Conservation (phyloP, 23 tunicate species). For the Ascidia mentula region DNA sequence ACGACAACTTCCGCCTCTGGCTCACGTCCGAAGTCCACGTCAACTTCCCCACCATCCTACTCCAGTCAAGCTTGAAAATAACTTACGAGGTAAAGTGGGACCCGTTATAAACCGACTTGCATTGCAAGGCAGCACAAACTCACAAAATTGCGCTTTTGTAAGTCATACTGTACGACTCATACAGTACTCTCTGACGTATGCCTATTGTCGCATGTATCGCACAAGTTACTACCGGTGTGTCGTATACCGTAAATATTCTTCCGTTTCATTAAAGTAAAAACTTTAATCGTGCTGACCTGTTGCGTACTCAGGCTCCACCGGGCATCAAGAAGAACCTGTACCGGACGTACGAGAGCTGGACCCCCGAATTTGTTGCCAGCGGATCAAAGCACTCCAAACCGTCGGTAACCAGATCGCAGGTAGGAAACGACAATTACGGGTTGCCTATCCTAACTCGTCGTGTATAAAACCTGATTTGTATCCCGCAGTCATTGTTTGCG, state of each 20-base stretch:
- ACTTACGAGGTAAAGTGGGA: constrained; percentile 76
- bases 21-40: constrained; percentile 86
- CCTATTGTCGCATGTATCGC: too few relatives aligned
- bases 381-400: constrained; percentile 39
- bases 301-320: constrained; percentile 77
- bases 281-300: not conserved
- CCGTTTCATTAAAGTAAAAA: too few relatives aligned
- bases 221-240: too few relatives aligned
- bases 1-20: constrained; percentile 92
- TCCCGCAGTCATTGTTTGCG: constrained; percentile 57
- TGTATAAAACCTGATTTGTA: not conserved
- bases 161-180: too few relatives aligned
- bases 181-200: too few relatives aligned
- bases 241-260: too few relatives aligned
- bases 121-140: too few relatives aligned
- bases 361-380: constrained; percentile 61
- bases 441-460: not conserved
- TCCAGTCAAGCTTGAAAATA: constrained; percentile 74
- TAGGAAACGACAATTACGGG: not conserved
- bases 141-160: too few relatives aligned
- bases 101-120: too few relatives aligned
- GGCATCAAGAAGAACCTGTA: constrained; percentile 86
- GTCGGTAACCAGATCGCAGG: constrained; percentile 66
- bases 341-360: constrained; percentile 92
- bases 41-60: constrained; percentile 69